Evolutionary conservation across 2,113 vertebrate genomes (phyloP).

Genomic region (Phyllostomus discolor): DNA sequence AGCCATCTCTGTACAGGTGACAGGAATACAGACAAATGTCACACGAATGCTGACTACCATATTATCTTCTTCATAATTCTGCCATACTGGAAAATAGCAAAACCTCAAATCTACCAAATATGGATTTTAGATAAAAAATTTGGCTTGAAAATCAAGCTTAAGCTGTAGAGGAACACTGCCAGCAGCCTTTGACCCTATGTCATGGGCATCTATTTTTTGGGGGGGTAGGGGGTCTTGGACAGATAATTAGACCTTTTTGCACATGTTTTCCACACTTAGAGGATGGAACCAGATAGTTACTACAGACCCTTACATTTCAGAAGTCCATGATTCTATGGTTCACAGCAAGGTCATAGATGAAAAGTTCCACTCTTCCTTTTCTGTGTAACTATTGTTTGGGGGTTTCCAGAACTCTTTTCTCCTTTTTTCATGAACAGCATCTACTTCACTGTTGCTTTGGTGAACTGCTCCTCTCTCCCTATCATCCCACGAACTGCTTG

Average conservation of each 20-base stretch:
- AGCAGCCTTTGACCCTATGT: rapidly evolving
- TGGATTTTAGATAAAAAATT: background rate
- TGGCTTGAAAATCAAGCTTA: background rate
- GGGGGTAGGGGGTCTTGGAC: no score
- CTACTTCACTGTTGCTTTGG: background rate
- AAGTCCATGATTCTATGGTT: background rate
- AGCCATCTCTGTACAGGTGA: background rate
- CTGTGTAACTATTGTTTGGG: background rate
- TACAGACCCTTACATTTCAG: background rate
- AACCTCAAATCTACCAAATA: background rate
- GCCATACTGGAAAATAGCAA: background rate
- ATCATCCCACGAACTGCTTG: background rate
- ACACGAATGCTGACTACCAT: background rate
- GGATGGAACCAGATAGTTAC: background rate
- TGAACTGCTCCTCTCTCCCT: background rate
- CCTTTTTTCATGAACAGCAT: background rate
- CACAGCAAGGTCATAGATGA: background rate
- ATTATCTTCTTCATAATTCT: background rate
- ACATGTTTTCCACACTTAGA: background rate
- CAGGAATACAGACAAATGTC: background rate
- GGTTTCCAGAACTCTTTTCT: background rate
- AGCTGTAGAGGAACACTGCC: background rate
- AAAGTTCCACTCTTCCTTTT: background rate
- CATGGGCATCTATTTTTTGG: no score
- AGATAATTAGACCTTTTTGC: background rate